phyloP scores from a whole-genome alignment of 1,140 invertebrate species.

The Zophobas morio region DNA sequence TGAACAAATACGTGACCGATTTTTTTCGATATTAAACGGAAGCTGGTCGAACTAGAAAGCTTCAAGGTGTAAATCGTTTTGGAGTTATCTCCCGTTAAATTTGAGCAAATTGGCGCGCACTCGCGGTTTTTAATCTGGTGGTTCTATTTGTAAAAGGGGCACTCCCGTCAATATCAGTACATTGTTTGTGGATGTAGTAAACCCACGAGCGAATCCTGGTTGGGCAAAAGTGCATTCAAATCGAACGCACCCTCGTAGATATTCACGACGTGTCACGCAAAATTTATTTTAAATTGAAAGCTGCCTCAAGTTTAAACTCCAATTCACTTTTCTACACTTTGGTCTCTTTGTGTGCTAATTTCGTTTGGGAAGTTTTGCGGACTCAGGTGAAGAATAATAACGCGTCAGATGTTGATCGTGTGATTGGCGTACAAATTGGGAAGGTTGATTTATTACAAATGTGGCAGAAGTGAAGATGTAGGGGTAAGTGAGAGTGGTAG shows the following conservation, averaged over 20 bases:
- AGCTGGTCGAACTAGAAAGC: too few relatives aligned
- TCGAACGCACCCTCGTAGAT: constrained; percentile 2
- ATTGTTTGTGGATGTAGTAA: too few relatives aligned
- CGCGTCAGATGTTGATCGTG: constrained; percentile 8
- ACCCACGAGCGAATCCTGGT: too few relatives aligned
- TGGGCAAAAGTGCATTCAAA: too few relatives aligned
- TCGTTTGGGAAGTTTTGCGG: background rate
- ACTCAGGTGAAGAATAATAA: constrained; percentile 24
- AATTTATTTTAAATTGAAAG: constrained; percentile 47
- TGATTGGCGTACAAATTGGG: constrained; percentile 17
- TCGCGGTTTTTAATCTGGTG: too few relatives aligned
- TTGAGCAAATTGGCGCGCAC: too few relatives aligned
- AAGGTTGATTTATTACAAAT: constrained; percentile 27
- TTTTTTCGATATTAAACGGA: too few relatives aligned
- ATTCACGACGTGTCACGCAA: constrained; percentile 31
- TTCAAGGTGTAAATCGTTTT: too few relatives aligned
- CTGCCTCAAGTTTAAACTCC: constrained; percentile 29
- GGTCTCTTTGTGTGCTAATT: constrained; percentile 12
- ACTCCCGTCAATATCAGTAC: too few relatives aligned
- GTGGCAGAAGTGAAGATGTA: constrained; percentile 15
- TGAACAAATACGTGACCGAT: too few relatives aligned
- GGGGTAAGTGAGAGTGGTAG: constrained; percentile 14
- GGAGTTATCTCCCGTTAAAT: too few relatives aligned
- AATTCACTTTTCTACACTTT: constrained; percentile 21
- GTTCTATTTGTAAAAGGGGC: too few relatives aligned